phyloP scores from a whole-genome alignment of 1,140 invertebrate genomes.

The Meloidogyne exigua region DNA sequence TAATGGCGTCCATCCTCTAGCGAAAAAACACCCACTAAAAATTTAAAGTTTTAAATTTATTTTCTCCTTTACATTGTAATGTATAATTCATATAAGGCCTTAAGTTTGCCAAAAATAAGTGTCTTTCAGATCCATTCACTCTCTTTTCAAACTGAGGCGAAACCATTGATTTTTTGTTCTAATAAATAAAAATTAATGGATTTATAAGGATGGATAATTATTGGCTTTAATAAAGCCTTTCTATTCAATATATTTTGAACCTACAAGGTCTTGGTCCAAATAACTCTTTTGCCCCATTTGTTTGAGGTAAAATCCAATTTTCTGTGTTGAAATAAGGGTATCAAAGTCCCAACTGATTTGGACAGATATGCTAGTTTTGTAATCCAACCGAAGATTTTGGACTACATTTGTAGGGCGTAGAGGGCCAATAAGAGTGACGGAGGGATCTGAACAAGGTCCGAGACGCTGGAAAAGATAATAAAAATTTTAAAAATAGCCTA shows the following conservation, averaged over 20 bases:
- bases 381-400: conserved; percentile 56
- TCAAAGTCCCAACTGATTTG: conserved; percentile 55
- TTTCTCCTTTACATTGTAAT: neutral
- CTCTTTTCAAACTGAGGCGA: conserved; percentile 54
- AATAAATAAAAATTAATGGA: too few species aligned
- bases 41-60: conserved; percentile 59
- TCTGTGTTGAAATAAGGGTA: neutral
- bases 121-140: conserved; percentile 40
- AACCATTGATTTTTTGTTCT: conserved; percentile 53
- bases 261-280: conserved; percentile 50
- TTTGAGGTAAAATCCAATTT: conserved; percentile 59
- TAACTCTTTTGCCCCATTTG: conserved; percentile 61
- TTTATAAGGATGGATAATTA: too few species aligned
- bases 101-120: conserved; percentile 37
- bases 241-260: too few species aligned
- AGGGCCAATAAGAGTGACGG: conserved; percentile 50
- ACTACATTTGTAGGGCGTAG: conserved; percentile 53
- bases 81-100: neutral
- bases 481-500: neutral
- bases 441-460: conserved; percentile 60
- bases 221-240: too few species aligned
- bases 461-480: conserved; percentile 48
- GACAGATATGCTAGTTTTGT: conserved; percentile 59
- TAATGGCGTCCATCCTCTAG: conserved; percentile 47
- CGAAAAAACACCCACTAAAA: conserved; percentile 55